Conservation (phyloP, 2,113 vertebrate species). For the Ictalurus furcatus region DNA sequence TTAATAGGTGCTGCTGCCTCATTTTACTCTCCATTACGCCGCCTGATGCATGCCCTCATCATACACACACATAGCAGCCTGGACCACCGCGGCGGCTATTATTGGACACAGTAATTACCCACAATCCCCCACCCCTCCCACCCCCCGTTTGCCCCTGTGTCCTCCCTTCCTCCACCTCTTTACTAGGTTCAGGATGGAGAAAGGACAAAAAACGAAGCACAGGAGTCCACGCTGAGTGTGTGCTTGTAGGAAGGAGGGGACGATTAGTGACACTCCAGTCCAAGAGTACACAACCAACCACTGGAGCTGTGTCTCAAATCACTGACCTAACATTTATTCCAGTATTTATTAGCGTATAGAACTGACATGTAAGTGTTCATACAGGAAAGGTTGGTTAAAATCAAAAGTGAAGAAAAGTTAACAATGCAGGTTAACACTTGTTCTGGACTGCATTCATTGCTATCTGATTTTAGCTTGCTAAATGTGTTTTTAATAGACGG, state of each 20-base stretch:
- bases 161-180: slow-evolving; percentile 72
- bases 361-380: neutral
- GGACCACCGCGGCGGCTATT: slow-evolving; percentile 78
- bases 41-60: slow-evolving; percentile 78
- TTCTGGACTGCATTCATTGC: neutral
- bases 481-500: neutral
- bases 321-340: neutral
- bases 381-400: neutral
- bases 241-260: neutral
- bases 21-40: slow-evolving; percentile 80
- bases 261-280: neutral
- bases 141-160: slow-evolving; percentile 52
- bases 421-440: neutral
- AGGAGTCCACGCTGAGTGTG: slow-evolving; percentile 54
- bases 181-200: slow-evolving; percentile 71
- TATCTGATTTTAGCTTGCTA: neutral
- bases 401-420: neutral
- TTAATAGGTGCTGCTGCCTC: slow-evolving; percentile 79
- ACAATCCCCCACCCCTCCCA: slow-evolving; percentile 20
- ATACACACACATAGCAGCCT: slow-evolving; percentile 72
- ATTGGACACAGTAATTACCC: slow-evolving; percentile 78
- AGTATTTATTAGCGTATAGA: neutral
- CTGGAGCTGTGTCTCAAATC: neutral
- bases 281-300: neutral
- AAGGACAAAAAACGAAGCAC: slow-evolving; percentile 67